phyloP scores from a whole-genome alignment of 2,888 invertebrate genomes.

The Pemphredon lugubris region DNA sequence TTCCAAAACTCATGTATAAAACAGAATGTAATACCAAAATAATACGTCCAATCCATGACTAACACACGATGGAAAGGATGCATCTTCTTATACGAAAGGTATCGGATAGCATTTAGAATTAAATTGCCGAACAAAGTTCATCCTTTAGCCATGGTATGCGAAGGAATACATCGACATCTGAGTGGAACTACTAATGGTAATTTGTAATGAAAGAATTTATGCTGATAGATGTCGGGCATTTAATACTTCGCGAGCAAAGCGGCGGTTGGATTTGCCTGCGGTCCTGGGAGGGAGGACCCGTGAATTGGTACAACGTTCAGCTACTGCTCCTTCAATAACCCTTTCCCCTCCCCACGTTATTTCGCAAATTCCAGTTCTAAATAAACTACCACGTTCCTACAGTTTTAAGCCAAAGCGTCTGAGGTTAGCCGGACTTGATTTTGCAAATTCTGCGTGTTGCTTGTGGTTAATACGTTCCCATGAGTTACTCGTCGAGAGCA shows the following conservation, averaged over 20 bases:
- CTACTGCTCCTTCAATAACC: conserved; percentile 76
- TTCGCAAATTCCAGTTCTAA: conserved; percentile 75
- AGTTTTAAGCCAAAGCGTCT: conserved; percentile 79
- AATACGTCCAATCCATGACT: conserved; percentile 24
- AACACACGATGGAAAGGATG: no score
- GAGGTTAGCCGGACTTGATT: conserved; percentile 77
- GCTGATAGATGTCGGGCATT: conserved; percentile 78
- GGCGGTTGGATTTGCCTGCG: conserved; percentile 70
- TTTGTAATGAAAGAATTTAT: conserved; percentile 66
- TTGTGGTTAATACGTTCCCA: conserved; percentile 66
- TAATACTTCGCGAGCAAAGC: conserved; percentile 77
- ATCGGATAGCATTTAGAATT: background rate
- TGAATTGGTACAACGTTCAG: conserved; percentile 76
- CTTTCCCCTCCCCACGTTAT: conserved; percentile 70
- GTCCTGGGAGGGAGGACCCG: conserved; percentile 67
- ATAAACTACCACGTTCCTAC: conserved; percentile 78
- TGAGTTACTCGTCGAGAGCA: conserved; percentile 25
- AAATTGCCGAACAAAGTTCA: background rate
- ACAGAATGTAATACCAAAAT: conserved; percentile 13
- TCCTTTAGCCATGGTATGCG: no score
- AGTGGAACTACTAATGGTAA: conserved; percentile 19
- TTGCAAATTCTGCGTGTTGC: conserved; percentile 67
- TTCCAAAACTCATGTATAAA: conserved; percentile 11
- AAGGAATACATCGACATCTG: no score
- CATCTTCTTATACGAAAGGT: background rate